Conservation (phyloP, 2,797 vertebrate genomes). For the Avahi laniger region DNA sequence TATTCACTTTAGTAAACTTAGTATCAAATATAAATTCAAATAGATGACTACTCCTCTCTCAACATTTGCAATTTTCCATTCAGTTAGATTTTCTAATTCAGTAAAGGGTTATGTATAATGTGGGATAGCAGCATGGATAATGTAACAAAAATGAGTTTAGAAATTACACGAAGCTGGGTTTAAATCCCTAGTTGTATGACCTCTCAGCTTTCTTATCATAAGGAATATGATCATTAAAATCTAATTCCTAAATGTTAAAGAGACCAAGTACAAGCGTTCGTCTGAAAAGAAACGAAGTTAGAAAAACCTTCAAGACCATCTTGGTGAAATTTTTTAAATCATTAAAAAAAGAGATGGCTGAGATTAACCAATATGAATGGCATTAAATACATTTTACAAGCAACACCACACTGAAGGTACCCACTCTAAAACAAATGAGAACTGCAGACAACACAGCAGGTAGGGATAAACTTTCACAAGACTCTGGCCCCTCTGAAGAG, state of each 20-base stretch:
- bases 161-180: neutral
- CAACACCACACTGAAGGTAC: neutral
- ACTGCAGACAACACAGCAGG: neutral
- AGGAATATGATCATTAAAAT: neutral
- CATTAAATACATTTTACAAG: neutral
- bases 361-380: neutral
- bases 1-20: neutral
- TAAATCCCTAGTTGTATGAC: neutral
- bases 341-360: neutral
- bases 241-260: neutral
- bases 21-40: conserved; percentile 14
- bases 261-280: neutral
- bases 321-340: neutral
- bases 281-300: conserved; percentile 26
- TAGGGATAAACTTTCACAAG: neutral
- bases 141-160: neutral
- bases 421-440: neutral
- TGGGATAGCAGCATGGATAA: neutral
- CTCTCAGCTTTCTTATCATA: neutral
- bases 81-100: conserved; percentile 35
- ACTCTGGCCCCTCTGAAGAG: neutral
- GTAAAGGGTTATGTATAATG: neutral
- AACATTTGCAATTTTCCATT: neutral
- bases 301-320: neutral
- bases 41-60: neutral